These are phyloP conservation scores for Dione juno DNA, from an alignment of 2,888 invertebrate species.

Conservation along the genomic window DNA sequence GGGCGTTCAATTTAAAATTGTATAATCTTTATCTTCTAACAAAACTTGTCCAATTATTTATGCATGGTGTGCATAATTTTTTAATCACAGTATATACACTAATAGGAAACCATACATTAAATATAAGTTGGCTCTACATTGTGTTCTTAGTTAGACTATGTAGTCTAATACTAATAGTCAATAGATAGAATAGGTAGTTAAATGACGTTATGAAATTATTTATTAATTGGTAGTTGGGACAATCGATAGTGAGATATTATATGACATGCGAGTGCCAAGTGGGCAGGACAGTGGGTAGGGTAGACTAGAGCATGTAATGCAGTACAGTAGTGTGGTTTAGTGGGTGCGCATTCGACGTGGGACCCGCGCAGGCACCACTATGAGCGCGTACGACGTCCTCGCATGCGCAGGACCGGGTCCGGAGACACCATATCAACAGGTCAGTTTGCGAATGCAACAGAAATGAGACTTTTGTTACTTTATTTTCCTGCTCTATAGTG, in stretches of 20 bases:
- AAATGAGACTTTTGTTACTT: conserved; percentile 14
- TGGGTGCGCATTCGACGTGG: conserved; percentile 89
- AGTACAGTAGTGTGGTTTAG: conserved; percentile 77
- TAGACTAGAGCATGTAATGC: conserved; percentile 86
- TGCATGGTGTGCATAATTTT: too few relatives aligned
- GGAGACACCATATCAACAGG: conserved; percentile 87
- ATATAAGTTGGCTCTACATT: too few relatives aligned
- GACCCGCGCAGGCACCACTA: conserved; percentile 95
- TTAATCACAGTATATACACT: too few relatives aligned
- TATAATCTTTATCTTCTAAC: too few relatives aligned
- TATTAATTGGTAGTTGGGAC: too few relatives aligned
- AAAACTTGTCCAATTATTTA: too few relatives aligned
- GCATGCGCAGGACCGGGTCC: conserved; percentile 85
- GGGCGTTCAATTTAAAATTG: too few relatives aligned
- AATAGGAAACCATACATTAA: too few relatives aligned
- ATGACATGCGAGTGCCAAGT: conserved; percentile 30
- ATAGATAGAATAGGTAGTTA: too few relatives aligned
- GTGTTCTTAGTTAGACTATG: too few relatives aligned
- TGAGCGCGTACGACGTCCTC: conserved; percentile 91
- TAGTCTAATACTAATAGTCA: too few relatives aligned
- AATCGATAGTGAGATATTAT: conserved; percentile 35
- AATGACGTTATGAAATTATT: too few relatives aligned
- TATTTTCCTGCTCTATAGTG: background rate
- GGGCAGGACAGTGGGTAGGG: conserved; percentile 33
- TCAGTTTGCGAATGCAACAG: conserved; percentile 45